Base-by-base conservation (phyloP, 2,113 vertebrate species). In the Perccottus glenii region DNA sequence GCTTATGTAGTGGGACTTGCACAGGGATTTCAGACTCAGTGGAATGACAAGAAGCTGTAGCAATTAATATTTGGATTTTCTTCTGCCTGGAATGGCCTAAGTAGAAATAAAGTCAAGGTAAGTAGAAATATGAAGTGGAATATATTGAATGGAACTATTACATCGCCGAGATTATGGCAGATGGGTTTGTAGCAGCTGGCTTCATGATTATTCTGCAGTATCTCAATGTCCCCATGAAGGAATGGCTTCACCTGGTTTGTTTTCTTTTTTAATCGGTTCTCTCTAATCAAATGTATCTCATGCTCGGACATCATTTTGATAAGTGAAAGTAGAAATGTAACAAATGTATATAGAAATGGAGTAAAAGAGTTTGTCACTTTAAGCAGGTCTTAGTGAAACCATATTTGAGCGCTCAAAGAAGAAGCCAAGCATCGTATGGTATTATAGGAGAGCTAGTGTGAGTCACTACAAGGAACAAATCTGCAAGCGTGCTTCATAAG, bases 1-100 rank as follows among this genome's bases (percentile, higher is more conserved):
- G 64, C 56, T 78, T 43, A 65, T 73, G 70, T 50, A n/a, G 67
- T 55, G 58, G 59, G 60, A 67, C 64, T 62, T 77, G 67, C 57
- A 66, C 64, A 57, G 67, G 64, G 61, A 57, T 70, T 62, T 51
- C 46, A 35, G 55, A 77, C 64, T 6, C 53, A 62, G 47, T 10
- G 7, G 12, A 66, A 40, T 2, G 7, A 12, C 9, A 5, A 50
- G 36, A 38, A 66, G 49, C 42, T 33, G 48, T 10, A 46, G 19
- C 16, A 55, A 43, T 64, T 33, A 42, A 67, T 40, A 57, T 57
- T 10, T 44, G 11, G 14, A 0, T 33, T 51, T 62, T 7, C 50
- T 32, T 5, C 9, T 32, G 9, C 19, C 16, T 9, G 19, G 49
- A 8, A 15, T 16, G 8, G 14, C 47, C 5, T 3, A 52, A 32